phyloP scores from a whole-genome alignment of 1,140 invertebrate species.

The Atta colombica region DNA sequence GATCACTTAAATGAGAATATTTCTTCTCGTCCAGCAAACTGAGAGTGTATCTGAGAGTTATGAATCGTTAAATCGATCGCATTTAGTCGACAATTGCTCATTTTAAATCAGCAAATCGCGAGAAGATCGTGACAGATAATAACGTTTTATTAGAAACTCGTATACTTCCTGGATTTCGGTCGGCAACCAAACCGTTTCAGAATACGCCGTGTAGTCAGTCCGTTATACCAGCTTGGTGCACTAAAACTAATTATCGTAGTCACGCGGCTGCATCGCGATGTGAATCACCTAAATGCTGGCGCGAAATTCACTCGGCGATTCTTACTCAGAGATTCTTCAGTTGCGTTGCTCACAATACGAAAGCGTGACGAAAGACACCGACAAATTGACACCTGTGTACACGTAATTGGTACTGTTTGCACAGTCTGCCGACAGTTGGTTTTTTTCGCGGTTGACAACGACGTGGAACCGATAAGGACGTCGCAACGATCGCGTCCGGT shows the following conservation, averaged over 20 bases:
- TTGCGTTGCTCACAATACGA: constrained; percentile 31
- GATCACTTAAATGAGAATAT: neutral
- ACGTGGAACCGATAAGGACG: constrained; percentile 40
- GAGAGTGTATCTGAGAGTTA: neutral
- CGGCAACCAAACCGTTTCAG: constrained; percentile 25
- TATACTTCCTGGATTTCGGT: constrained; percentile 41
- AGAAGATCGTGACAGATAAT: constrained; percentile 1
- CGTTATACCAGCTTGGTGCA: constrained; percentile 7
- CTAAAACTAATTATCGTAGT: constrained; percentile 61
- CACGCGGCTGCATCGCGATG: constrained; percentile 43
- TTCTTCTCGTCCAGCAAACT: neutral
- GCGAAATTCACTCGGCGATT: constrained; percentile 47
- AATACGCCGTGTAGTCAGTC: neutral
- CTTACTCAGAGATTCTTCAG: constrained; percentile 49
- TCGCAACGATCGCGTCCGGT: constrained; percentile 67
- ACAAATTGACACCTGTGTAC: constrained; percentile 82
- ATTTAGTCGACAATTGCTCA: neutral
- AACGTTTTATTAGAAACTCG: constrained; percentile 7
- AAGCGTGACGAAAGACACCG: constrained; percentile 50
- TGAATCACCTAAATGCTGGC: constrained; percentile 41
- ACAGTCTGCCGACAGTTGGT: constrained; percentile 76
- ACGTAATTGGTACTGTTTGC: constrained; percentile 84
- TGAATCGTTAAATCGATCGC: constrained; percentile 4
- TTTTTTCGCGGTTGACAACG: constrained; percentile 72
- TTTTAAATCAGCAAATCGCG: neutral